These are phyloP conservation scores for Ciconia maguari DNA, from an alignment of 2,113 vertebrate species.

Conservation along the genomic window DNA sequence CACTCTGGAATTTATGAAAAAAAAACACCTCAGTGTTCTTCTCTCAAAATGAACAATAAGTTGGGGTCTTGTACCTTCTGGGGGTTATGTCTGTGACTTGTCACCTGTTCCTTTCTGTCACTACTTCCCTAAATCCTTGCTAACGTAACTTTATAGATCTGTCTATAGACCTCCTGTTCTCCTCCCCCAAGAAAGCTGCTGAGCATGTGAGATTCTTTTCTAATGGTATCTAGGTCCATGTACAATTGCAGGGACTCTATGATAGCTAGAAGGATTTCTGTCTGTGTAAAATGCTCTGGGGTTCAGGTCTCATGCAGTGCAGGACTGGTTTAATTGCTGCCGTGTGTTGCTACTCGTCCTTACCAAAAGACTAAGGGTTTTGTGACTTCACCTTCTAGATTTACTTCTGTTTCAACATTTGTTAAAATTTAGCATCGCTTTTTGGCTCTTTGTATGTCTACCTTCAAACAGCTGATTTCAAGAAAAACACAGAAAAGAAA, in stretches of 20 bases:
- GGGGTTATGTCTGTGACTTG: neutral
- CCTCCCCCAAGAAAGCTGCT: neutral
- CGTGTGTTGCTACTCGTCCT: fast-evolving
- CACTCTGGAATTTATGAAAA: neutral
- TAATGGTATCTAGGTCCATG: neutral
- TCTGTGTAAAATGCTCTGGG: neutral
- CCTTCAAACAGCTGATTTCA: neutral
- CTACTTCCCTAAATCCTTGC: neutral
- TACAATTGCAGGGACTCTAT: neutral
- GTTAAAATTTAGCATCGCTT: neutral
- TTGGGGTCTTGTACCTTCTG: neutral
- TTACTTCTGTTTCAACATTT: neutral
- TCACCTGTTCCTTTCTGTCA: neutral
- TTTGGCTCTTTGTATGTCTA: neutral
- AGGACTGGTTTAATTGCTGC: neutral
- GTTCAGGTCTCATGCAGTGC: neutral
- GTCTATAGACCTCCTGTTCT: neutral
- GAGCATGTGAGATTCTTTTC: neutral
- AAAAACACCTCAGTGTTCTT: neutral
- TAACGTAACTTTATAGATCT: neutral
- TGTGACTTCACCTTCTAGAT: neutral
- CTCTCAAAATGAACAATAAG: neutral
- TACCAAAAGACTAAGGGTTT: neutral
- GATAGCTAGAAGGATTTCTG: neutral
- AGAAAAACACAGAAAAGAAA: neutral